These are phyloP conservation scores for Steatocranus sp. DNA, from an alignment of 2,797 vertebrate genomes.

Conservation along the genomic window DNA sequence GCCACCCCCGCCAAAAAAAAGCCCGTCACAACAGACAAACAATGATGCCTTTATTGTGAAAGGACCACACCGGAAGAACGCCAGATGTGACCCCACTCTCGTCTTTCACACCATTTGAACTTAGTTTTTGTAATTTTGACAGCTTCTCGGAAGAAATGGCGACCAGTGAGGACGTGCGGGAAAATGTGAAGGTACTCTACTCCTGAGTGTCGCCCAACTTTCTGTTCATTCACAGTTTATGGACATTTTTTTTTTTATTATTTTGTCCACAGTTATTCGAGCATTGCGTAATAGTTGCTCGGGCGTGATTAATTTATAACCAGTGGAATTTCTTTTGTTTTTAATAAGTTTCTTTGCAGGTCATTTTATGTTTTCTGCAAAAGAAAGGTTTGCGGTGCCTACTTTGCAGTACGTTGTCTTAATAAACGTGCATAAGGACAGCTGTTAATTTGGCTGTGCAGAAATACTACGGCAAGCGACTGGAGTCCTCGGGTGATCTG, in stretches of 20 bases:
- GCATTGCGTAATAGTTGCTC: not conserved
- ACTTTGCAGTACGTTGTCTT: not conserved
- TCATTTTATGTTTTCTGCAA: not conserved
- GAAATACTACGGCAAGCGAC: slow-evolving; percentile 64
- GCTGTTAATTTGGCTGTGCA: slow-evolving; percentile 4
- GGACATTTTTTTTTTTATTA: not conserved
- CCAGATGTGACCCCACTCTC: not conserved
- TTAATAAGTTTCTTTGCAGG: not conserved
- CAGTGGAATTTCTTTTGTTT: not conserved
- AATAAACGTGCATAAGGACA: not conserved
- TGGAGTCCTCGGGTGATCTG: slow-evolving; percentile 66
- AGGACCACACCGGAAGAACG: not conserved
- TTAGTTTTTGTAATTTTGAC: not conserved
- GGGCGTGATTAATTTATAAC: not conserved
- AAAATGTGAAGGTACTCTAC: slow-evolving; percentile 51
- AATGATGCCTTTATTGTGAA: not conserved
- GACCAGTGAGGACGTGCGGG: slow-evolving; percentile 25
- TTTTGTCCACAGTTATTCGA: not conserved
- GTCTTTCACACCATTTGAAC: not conserved
- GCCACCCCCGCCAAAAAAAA: not conserved
- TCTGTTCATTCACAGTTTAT: not conserved
- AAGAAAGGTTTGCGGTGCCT: not conserved
- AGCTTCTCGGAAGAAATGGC: not conserved
- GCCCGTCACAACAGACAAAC: not conserved
- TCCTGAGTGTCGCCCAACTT: not conserved